These are phyloP conservation scores for Luffia ferchaultella DNA, from an alignment of 2,888 invertebrate genomes.

Conservation along the genomic window DNA sequence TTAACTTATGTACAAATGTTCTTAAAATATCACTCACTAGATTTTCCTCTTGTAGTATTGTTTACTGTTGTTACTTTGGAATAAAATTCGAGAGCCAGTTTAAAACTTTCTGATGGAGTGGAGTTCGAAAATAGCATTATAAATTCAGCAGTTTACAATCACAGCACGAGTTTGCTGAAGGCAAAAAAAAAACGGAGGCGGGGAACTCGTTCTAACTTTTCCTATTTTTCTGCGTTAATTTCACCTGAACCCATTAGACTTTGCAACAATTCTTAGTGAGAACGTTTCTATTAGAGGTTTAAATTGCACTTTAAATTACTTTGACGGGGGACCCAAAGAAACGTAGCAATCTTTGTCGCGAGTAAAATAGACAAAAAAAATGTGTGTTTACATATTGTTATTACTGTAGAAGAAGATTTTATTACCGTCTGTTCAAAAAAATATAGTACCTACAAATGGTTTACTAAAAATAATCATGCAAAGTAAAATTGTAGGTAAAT, in stretches of 20 bases:
- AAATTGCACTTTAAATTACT: slow-evolving; percentile 60
- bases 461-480: no score
- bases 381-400: no score
- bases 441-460: no score
- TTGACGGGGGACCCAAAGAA: slow-evolving; percentile 17
- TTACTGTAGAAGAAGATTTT: neutral
- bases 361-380: no score
- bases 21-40: no score
- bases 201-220: slow-evolving; percentile 65
- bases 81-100: slow-evolving; percentile 53
- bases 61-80: slow-evolving; percentile 43
- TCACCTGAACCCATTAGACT: slow-evolving; percentile 64
- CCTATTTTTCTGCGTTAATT: slow-evolving; percentile 67
- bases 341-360: neutral
- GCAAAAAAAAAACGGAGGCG: slow-evolving; percentile 45
- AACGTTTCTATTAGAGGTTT: slow-evolving; percentile 40
- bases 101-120: slow-evolving; percentile 60
- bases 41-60: slow-evolving; percentile 18
- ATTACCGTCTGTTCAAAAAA: neutral
- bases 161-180: slow-evolving; percentile 54
- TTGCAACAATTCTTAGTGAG: slow-evolving; percentile 52
- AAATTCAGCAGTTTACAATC: slow-evolving; percentile 66
- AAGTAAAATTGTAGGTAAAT: no score
- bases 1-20: no score
- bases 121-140: slow-evolving; percentile 65